Conservation (phyloP, 2,797 vertebrate genomes). For the Hypotaenidia okinawae region DNA sequence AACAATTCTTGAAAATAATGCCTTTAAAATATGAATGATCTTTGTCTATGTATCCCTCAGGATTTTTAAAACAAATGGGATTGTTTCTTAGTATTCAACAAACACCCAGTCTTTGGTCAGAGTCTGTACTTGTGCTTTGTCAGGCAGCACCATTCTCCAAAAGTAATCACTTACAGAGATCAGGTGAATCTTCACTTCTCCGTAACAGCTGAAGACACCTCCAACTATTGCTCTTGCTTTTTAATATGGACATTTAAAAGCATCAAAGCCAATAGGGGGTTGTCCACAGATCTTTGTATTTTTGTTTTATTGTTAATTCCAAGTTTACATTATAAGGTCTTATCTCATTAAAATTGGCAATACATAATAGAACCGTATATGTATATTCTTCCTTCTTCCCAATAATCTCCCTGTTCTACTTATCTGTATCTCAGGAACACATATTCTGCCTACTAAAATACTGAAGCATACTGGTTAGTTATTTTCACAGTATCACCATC, state of each 20-base stretch:
- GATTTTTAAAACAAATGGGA: neutral
- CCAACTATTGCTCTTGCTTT: neutral
- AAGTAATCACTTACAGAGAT: neutral
- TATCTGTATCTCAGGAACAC: neutral
- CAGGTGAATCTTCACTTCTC: neutral
- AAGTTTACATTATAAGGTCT: neutral
- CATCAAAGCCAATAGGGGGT: neutral
- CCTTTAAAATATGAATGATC: neutral
- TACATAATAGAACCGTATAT: neutral
- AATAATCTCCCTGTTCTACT: neutral
- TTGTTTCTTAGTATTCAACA: neutral
- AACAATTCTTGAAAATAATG: neutral
- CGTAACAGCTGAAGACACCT: neutral
- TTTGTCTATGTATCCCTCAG: neutral
- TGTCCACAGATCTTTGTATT: neutral
- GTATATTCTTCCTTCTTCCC: neutral
- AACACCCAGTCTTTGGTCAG: neutral
- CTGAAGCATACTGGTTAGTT: neutral
- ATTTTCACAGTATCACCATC: neutral
- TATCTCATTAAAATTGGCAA: neutral
- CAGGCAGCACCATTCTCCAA: neutral
- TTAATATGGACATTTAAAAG: neutral
- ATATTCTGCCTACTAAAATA: neutral
- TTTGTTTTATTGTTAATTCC: neutral
- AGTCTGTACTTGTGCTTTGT: neutral